Evolutionary conservation across 2,797 vertebrate genomes (phyloP).

Genomic region (Aplochiton taeniatus): DNA sequence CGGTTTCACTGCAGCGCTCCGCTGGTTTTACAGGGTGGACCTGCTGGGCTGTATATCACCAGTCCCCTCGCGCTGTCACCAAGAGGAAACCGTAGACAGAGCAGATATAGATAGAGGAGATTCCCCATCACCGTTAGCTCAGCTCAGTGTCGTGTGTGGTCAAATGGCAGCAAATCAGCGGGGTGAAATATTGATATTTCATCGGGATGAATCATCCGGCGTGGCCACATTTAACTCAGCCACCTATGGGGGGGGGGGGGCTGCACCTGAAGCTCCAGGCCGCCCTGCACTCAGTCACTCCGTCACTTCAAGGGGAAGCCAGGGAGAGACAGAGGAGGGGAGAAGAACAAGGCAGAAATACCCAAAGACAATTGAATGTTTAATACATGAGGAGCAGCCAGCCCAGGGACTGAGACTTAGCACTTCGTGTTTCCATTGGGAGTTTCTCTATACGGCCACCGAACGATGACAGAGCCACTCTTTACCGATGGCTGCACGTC

Average conservation of each 20-base stretch:
- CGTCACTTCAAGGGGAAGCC: constrained; percentile 27
- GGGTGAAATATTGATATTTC: constrained; percentile 70
- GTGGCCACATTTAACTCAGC: constrained; percentile 56
- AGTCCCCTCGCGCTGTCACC: neutral
- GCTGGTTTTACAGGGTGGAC: too few species aligned
- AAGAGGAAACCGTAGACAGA: constrained; percentile 18
- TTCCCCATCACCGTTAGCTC: constrained; percentile 45
- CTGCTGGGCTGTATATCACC: neutral
- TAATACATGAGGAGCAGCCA: neutral
- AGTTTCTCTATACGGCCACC: too few species aligned
- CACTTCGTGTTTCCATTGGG: too few species aligned
- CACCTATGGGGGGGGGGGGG: constrained; percentile 45
- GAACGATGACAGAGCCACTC: too few species aligned
- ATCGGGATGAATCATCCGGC: constrained; percentile 58
- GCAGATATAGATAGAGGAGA: constrained; percentile 30
- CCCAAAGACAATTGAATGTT: neutral
- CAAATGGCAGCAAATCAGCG: constrained; percentile 61
- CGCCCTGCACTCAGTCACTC: constrained; percentile 48
- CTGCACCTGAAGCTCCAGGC: constrained; percentile 47
- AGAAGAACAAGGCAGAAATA: neutral
- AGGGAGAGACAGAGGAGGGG: neutral
- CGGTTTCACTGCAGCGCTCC: too few species aligned
- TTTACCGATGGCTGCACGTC: too few species aligned
- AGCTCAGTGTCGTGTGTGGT: constrained; percentile 68
- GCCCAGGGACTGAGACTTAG: too few species aligned